Evolutionary conservation across 2,113 vertebrate genomes (phyloP).

Genomic region (Varanus komodoensis): DNA sequence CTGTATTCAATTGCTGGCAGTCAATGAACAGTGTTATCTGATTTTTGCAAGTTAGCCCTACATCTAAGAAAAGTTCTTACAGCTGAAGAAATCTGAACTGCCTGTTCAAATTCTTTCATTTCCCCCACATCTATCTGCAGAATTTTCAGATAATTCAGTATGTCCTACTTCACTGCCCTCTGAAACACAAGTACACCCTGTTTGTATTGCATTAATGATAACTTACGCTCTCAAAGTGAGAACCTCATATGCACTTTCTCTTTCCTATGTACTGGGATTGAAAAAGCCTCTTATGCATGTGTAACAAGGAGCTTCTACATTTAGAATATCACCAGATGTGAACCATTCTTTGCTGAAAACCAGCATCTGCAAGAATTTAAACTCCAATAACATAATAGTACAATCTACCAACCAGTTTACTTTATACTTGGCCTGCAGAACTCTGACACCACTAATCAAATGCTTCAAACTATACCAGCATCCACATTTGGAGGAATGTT

Average conservation of each 20-base stretch:
- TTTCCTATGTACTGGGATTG: not conserved
- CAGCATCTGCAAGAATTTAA: not conserved
- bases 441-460: not conserved
- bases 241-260: not conserved
- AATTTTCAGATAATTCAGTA: not conserved
- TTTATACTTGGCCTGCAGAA: not conserved
- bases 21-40: not conserved
- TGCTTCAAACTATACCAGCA: not conserved
- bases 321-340: no score
- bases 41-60: not conserved
- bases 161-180: not conserved
- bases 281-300: not conserved
- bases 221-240: not conserved
- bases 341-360: not conserved
- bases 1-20: not conserved
- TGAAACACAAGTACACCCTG: not conserved
- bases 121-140: not conserved
- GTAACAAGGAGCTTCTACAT: not conserved
- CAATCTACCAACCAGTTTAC: not conserved
- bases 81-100: not conserved
- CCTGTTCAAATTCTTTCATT: not conserved
- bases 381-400: not conserved
- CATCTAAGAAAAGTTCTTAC: not conserved
- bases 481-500: not conserved
- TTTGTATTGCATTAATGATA: not conserved